Evolutionary conservation across 2,113 vertebrate species (phyloP).

Genomic region (Saimiri boliviensis): DNA sequence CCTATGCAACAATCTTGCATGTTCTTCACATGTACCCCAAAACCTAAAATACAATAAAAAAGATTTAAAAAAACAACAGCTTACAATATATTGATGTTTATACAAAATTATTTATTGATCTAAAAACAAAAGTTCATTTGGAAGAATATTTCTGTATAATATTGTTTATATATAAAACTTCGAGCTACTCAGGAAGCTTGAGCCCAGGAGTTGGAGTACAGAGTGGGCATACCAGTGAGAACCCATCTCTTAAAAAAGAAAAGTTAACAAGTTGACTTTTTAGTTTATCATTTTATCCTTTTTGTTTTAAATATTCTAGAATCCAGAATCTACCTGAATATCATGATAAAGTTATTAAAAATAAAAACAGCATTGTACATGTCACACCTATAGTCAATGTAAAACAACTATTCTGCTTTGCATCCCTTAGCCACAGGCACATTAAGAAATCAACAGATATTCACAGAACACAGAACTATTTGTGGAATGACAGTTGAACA

Average conservation of each 20-base stretch:
- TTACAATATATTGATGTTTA: slow-evolving; percentile 48
- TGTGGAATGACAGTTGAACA: neutral
- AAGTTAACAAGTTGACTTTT: neutral
- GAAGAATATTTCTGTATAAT: slow-evolving; percentile 52
- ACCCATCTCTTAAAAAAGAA: neutral
- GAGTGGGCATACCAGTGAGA: neutral
- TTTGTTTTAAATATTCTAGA: slow-evolving; percentile 34
- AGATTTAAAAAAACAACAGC: neutral
- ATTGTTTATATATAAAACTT: slow-evolving; percentile 6
- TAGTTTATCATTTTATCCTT: slow-evolving; percentile 23
- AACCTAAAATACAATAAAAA: too few relatives aligned
- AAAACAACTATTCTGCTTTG: slow-evolving; percentile 38
- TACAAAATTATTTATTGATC: slow-evolving; percentile 68
- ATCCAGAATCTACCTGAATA: slow-evolving; percentile 10
- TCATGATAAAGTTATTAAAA: neutral
- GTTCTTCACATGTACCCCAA: too few relatives aligned
- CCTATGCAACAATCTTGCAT: too few relatives aligned
- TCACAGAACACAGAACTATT: neutral
- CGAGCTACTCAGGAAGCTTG: neutral
- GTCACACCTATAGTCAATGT: neutral
- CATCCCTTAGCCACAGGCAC: neutral
- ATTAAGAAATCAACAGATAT: neutral
- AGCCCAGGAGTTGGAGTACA: neutral
- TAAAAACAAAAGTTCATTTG: slow-evolving; percentile 54
- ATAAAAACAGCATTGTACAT: neutral